These are phyloP conservation scores for Corydoras maculifer DNA, from an alignment of 2,113 vertebrate species.

Conservation along the genomic window DNA sequence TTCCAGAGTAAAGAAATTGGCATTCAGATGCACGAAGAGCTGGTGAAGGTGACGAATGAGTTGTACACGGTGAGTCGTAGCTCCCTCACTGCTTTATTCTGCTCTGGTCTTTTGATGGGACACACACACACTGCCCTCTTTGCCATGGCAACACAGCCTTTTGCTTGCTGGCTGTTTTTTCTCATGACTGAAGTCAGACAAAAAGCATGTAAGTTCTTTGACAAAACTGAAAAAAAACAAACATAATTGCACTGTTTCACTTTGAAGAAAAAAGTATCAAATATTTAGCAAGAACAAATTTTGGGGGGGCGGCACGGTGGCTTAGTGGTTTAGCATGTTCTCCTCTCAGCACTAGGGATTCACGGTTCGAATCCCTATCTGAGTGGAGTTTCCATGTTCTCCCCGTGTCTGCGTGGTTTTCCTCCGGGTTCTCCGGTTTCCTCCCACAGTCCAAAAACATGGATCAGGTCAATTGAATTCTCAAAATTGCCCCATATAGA, in stretches of 20 bases:
- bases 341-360: no score
- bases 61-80: constrained; percentile 88
- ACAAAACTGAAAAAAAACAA: constrained; percentile 7
- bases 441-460: no score
- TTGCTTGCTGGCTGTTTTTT: constrained; percentile 13
- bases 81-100: constrained; percentile 19
- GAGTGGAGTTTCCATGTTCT: no score
- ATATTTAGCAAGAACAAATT: no score
- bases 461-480: no score
- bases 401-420: no score
- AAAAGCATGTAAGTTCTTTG: constrained; percentile 12
- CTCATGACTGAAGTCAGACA: not conserved
- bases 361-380: no score
- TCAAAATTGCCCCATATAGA: no score
- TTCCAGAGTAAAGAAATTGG: constrained; percentile 98
- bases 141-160: constrained; percentile 36
- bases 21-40: constrained; percentile 96
- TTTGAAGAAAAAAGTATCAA: no score
- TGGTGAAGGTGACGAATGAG: constrained; percentile 96
- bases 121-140: constrained; percentile 25
- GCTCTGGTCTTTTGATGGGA: constrained; percentile 8
- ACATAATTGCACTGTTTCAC: not conserved
- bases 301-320: no score
- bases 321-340: no score
- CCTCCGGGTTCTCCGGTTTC: no score